Base-by-base conservation (phyloP, 2,888 invertebrate genomes). In the Andricus curvator region DNA sequence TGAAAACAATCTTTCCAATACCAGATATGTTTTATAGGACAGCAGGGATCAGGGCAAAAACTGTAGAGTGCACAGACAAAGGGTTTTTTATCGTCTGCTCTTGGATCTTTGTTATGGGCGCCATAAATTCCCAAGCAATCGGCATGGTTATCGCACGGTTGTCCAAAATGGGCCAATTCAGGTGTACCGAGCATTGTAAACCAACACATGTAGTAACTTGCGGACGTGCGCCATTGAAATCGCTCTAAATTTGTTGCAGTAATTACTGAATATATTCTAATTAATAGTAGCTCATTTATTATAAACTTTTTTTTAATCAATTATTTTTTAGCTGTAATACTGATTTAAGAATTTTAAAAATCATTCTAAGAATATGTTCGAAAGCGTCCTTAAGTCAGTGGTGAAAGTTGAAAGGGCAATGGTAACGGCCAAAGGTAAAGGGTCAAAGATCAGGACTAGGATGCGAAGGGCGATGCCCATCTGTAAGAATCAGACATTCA, bases 141-240 rank as follows among this genome's bases (percentile, higher is more conserved):
- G 1, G 95, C 95, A 85, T 94, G 94, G 90, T 95, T 95, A 88
- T 95, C 95, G 87, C 96, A 96, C 11, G 91, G 88, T 85, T 95
- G 95, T 1, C 93, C 93, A 64, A 96, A 91, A 88, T 93, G 93
- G 20, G 93, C 92, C 82, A 96, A 89, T 77, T 93, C 93, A 6
- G 94, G 93, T 25, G 88, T 92, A 82, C 93, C 93, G 74, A 93
- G 91, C 94, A 95, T 94, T 22, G 95, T 95, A 88, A 94, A 95
- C 95, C 94, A 95, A 86, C 96, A 96, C 95, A 96, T 95, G 90
- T 94, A 96, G 90, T 95, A 96, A 85, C 95, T 94, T 0, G 95
- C 95, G 0, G 95, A 93, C 1, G 94, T 93, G 64, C 95, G 92
- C 95, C 95, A 96, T 87, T 94, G 94, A 88, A 94, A 95, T 79